Conservation (phyloP, 2,888 invertebrate genomes). For the Lomographa bimaculata region DNA sequence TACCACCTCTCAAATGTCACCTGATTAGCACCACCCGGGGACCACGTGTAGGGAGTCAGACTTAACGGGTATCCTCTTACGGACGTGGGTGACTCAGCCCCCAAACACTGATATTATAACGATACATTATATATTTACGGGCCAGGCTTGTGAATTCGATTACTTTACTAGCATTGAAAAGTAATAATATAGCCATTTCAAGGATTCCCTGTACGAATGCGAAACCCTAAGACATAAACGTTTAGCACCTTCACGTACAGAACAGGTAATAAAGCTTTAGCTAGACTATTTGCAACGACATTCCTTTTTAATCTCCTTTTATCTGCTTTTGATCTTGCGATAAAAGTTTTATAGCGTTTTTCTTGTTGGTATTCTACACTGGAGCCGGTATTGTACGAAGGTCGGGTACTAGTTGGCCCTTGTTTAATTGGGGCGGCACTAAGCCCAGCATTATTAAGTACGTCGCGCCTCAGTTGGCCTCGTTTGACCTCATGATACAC, state of each 20-base stretch:
- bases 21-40: no score
- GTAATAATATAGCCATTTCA: no score
- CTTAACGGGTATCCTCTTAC: no score
- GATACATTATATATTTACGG: no score
- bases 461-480: conserved; percentile 38
- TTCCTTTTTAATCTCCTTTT: conserved; percentile 24
- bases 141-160: no score
- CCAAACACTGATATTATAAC: no score
- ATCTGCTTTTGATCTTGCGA: conserved; percentile 23
- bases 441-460: conserved; percentile 44
- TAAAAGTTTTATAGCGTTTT: conserved; percentile 24
- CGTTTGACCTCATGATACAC: conserved; percentile 31
- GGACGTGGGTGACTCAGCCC: no score
- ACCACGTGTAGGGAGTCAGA: no score
- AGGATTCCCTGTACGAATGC: no score
- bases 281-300: conserved; percentile 17
- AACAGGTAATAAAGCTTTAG: conserved; percentile 14
- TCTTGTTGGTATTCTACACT: conserved; percentile 30
- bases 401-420: conserved; percentile 26
- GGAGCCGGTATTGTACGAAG: conserved; percentile 17
- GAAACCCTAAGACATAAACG: background rate
- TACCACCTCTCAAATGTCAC: no score
- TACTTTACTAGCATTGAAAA: no score
- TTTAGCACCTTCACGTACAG: conserved; percentile 10
- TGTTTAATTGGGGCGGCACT: conserved; percentile 36